Conservation (phyloP, 2,888 invertebrate species). For the Lacanobia wlatinum region DNA sequence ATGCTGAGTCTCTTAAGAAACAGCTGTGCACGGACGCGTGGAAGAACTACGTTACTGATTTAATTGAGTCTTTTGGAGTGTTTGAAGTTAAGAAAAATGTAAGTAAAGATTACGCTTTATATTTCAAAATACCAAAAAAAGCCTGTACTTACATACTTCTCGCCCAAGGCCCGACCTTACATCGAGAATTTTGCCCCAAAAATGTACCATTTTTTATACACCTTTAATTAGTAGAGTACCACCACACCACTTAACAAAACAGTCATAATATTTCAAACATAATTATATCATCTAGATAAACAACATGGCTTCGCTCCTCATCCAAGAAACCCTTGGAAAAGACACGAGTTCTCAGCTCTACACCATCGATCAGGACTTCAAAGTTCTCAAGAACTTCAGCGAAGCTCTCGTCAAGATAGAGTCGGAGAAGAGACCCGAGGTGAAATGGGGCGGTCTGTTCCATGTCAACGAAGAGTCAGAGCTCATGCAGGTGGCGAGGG, state of each 20-base stretch:
- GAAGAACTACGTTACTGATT: slow-evolving; percentile 82
- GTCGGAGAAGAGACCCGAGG: slow-evolving; percentile 55
- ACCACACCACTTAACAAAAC: not conserved
- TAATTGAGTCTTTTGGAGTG: slow-evolving; percentile 83
- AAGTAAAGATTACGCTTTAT: slow-evolving; percentile 61
- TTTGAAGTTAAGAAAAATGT: slow-evolving; percentile 84
- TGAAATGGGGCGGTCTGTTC: slow-evolving; percentile 78
- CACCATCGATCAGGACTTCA: slow-evolving; percentile 80
- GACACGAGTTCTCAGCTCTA: slow-evolving; percentile 82
- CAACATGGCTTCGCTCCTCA: slow-evolving; percentile 84
- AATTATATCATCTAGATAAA: slow-evolving; percentile 79
- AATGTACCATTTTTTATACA: too few species aligned
- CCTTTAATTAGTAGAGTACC: too few species aligned
- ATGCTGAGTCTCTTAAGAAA: slow-evolving; percentile 75
- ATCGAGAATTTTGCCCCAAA: too few species aligned
- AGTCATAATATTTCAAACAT: not conserved
- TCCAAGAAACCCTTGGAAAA: slow-evolving; percentile 86
- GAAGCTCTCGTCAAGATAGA: slow-evolving; percentile 71
- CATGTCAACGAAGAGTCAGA: slow-evolving; percentile 74
- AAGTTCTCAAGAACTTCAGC: slow-evolving; percentile 80
- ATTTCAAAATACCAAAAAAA: too few species aligned
- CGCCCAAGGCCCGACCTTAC: too few species aligned
- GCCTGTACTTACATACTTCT: too few species aligned
- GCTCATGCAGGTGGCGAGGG: slow-evolving; percentile 74
- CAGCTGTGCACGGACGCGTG: slow-evolving; percentile 82